Evolutionary conservation across 2,888 invertebrate genomes (phyloP), one percentile per base, ranked within the genome.

Genomic region (Limnephilus auricula): DNA sequence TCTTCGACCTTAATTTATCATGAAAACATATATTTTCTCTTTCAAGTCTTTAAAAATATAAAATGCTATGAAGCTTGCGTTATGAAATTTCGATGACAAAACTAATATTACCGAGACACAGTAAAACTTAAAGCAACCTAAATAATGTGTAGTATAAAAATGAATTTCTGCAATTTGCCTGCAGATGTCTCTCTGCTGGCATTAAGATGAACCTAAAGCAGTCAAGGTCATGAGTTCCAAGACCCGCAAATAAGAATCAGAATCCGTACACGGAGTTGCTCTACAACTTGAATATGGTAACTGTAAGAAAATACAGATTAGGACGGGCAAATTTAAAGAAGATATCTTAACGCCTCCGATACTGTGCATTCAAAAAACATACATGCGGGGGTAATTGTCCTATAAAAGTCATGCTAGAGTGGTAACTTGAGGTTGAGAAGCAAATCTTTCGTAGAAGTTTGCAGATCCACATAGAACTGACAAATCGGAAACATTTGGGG

Each of bases 1-100:
- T 87, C 78, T 32, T 31, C 78, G 87, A 87, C 87, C 87, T 87
- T 78, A 87, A 87, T 85, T 85, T 40, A 15, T 45, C 85, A 34
- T 37, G 84, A 84, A 85, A 85, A 40, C 15, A 25, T 40, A 40
- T 78, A 87, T 78, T 87, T 87, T 78, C 32, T 40, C 50, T 34
- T 85, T 30, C 45, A 31, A 45, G 18, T 65, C 65, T 65, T 65
- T 65, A 25, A 65, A 65, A 65, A 65, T 65, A 65, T 65, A 65
- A 65, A 65, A 65, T 25, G 25, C 65, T 65, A 65, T 25, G 65
- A 65, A 65, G 65, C 25, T 25, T 65, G 25, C 18, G 25, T 65
- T 65, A 65, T 65, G 65, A 65, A 65, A 65, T 65, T 65, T 25
- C 25, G 65, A 25, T 65, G 65, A 65, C 65, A 65, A 65, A 65